Conservation (phyloP, 2,888 invertebrate genomes). For the Drosophila suboccidentalis region DNA sequence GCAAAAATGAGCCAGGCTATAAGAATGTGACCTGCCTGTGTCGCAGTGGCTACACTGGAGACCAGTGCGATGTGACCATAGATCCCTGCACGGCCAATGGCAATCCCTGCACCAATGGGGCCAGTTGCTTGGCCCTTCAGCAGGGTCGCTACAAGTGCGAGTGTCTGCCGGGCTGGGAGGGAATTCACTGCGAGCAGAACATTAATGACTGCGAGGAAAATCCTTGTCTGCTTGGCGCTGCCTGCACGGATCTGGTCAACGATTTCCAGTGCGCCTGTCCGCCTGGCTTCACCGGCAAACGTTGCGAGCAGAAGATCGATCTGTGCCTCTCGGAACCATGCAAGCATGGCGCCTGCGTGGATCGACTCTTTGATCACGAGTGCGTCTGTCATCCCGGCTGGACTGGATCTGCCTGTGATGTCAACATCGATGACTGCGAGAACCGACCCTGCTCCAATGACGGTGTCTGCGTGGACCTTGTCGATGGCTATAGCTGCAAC, state of each 20-base stretch:
- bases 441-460: constrained; percentile 96
- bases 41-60: constrained; percentile 96
- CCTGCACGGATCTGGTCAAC: constrained; percentile 96
- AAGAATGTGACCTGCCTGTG: constrained; percentile 97
- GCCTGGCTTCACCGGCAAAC: constrained; percentile 97
- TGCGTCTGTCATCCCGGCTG: constrained; percentile 97
- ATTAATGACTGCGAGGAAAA: constrained; percentile 97
- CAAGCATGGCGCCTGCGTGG: constrained; percentile 96
- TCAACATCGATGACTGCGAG: constrained; percentile 96
- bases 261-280: constrained; percentile 98
- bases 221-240: constrained; percentile 95
- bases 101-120: constrained; percentile 96
- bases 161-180: constrained; percentile 98
- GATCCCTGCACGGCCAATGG: constrained; percentile 96
- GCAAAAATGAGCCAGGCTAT: constrained; percentile 96
- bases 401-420: constrained; percentile 94
- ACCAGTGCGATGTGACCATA: constrained; percentile 95
- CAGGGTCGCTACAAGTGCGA: constrained; percentile 97
- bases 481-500: constrained; percentile 93
- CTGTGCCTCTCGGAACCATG: constrained; percentile 96
- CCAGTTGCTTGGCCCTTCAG: constrained; percentile 94
- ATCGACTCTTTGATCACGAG: constrained; percentile 93
- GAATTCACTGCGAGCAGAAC: constrained; percentile 96
- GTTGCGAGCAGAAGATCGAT: constrained; percentile 98
- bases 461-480: constrained; percentile 95